Percentiles rank a stretch among this genome's conserved stretches.
Evolutionary conservation across 2,888 invertebrate species (phyloP).

Genomic region (Leucania comma): DNA sequence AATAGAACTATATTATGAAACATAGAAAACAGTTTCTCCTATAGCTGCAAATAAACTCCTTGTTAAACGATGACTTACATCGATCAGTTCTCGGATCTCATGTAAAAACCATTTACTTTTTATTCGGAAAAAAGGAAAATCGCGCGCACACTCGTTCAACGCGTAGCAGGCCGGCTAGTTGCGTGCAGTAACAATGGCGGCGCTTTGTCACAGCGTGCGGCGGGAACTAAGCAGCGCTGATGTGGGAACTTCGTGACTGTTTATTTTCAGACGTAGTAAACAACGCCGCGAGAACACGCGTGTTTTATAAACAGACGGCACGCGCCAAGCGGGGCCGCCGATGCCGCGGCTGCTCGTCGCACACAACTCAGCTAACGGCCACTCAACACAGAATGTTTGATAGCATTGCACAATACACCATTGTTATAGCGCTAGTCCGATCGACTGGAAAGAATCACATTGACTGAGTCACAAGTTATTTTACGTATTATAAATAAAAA

Average conservation of each 20-base stretch:
- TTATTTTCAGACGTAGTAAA: conserved; percentile 45
- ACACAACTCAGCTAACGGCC: conserved; percentile 5
- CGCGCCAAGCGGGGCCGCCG: conserved; percentile 9
- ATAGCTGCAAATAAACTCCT: background rate
- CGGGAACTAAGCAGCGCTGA: conserved; percentile 11
- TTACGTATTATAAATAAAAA: background rate
- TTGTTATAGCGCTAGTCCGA: conserved; percentile 5
- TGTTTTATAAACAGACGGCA: conserved; percentile 32
- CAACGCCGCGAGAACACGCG: conserved; percentile 20
- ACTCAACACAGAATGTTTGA: conserved; percentile 17
- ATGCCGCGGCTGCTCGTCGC: conserved; percentile 1
- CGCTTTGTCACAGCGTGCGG: conserved; percentile 27
- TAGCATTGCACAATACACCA: conserved; percentile 15
- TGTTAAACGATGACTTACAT: conserved; percentile 4
- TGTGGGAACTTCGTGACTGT: conserved; percentile 39
- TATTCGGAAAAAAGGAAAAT: conserved; percentile 35
- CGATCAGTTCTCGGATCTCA: conserved; percentile 25
- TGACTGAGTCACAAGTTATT: background rate
- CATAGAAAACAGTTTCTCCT: background rate
- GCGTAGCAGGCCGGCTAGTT: background rate
- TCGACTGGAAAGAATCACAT: background rate
- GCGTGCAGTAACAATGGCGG: conserved; percentile 29
- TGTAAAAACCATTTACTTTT: conserved; percentile 39
- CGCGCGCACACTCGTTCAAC: background rate
- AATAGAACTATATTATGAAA: background rate